phyloP scores from a whole-genome alignment of 2,113 vertebrate genomes.

The Elephantulus edwardii region DNA sequence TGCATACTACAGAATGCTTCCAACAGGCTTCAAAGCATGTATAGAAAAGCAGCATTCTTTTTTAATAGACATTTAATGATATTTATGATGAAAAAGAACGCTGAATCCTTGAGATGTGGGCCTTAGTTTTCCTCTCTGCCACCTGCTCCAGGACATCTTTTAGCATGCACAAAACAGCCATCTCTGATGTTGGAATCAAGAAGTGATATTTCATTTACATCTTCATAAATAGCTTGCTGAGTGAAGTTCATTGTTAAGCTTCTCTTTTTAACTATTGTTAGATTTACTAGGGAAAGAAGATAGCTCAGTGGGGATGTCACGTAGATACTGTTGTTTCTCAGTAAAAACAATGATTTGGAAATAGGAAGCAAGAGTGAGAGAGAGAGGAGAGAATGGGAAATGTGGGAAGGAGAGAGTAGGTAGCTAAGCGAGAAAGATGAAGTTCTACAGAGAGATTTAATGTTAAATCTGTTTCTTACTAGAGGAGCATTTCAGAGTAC shows the following conservation, averaged over 20 bases:
- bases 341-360: not conserved
- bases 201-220: not conserved
- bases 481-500: not conserved
- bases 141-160: not conserved
- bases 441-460: not conserved
- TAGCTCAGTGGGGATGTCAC: not conserved
- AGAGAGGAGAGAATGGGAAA: not conserved
- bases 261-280: not conserved
- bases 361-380: not conserved
- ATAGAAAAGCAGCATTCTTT: not conserved
- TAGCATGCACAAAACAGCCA: not conserved
- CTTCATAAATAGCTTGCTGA: not conserved
- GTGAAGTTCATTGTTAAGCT: not conserved
- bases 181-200: not conserved
- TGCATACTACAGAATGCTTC: not conserved
- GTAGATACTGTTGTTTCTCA: not conserved
- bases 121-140: not conserved
- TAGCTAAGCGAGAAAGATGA: not conserved
- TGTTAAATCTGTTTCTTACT: not conserved
- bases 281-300: not conserved
- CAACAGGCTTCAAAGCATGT: not conserved
- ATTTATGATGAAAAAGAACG: not conserved
- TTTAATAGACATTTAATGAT: not conserved
- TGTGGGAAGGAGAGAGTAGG: too few species aligned
- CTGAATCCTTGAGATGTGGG: not conserved